Evolutionary conservation across 1,140 invertebrate genomes (phyloP).

Genomic region (Leguminivora glycinivorella): DNA sequence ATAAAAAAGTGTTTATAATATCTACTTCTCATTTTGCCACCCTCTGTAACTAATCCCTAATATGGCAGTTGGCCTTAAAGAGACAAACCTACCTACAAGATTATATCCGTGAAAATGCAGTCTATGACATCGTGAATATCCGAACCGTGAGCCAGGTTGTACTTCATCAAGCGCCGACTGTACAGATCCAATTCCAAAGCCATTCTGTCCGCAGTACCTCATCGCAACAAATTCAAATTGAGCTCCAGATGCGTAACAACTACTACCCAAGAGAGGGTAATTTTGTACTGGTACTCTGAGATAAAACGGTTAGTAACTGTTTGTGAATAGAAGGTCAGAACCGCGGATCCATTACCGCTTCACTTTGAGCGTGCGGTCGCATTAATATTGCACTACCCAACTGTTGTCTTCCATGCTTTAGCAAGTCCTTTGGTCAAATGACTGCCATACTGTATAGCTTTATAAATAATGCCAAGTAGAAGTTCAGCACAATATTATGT

Average conservation of each 20-base stretch:
- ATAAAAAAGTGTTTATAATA: too few species aligned
- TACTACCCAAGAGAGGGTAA: not conserved
- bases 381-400: slow-evolving; percentile 24
- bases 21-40: too few species aligned
- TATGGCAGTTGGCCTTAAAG: too few species aligned
- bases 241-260: not conserved
- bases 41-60: too few species aligned
- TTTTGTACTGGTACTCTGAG: not conserved
- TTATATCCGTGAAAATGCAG: not conserved
- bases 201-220: not conserved
- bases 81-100: too few species aligned
- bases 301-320: not conserved
- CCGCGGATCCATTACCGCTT: slow-evolving; percentile 27
- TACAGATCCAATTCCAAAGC: not conserved
- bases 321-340: not conserved
- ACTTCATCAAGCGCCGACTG: not conserved
- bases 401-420: slow-evolving; percentile 25
- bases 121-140: not conserved
- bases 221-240: not conserved
- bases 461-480: not conserved
- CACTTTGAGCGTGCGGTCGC: slow-evolving; percentile 24
- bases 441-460: not conserved
- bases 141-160: not conserved
- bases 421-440: slow-evolving; percentile 12
- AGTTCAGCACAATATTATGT: not conserved